Evolutionary conservation across 2,113 vertebrate genomes (phyloP).

Genomic region (Dryoscopus gambensis): DNA sequence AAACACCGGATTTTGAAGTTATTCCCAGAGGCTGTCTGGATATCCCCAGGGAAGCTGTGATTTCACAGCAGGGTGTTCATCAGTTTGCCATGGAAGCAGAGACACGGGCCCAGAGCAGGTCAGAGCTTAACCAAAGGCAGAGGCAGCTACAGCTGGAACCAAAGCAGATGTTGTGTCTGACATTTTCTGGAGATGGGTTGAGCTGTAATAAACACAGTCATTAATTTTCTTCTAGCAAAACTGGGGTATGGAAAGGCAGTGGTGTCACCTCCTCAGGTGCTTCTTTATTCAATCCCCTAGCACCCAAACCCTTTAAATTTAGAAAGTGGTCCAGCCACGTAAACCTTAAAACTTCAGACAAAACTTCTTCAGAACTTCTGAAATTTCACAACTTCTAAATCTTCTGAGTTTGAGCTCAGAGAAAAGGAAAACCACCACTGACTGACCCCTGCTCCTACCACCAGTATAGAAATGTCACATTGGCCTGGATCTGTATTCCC

Average conservation of each 20-base stretch:
- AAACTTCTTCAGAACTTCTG: not conserved
- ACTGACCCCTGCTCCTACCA: not conserved
- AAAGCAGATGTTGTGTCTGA: not conserved
- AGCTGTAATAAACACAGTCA: not conserved
- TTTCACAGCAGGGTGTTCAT: not conserved
- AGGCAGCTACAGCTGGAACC: not conserved
- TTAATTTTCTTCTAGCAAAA: not conserved
- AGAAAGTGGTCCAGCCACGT: not conserved
- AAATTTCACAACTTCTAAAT: not conserved
- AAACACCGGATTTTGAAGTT: not conserved
- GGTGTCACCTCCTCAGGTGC: not conserved
- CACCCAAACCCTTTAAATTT: not conserved
- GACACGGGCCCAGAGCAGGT: not conserved
- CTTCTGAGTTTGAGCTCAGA: not conserved
- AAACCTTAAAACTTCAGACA: not conserved
- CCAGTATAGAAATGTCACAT: not conserved
- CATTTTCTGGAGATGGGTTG: not conserved
- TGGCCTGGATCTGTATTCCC: not conserved
- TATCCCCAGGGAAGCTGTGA: not conserved
- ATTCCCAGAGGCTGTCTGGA: not conserved
- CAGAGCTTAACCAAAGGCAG: not conserved
- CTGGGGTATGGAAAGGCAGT: not conserved
- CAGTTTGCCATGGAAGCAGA: not conserved
- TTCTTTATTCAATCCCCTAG: not conserved
- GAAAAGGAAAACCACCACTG: not conserved